Evolutionary conservation across 35 echinoderm and acorn worm species (phyloP).

Genomic region (Heliocidaris erythrogramma): DNA sequence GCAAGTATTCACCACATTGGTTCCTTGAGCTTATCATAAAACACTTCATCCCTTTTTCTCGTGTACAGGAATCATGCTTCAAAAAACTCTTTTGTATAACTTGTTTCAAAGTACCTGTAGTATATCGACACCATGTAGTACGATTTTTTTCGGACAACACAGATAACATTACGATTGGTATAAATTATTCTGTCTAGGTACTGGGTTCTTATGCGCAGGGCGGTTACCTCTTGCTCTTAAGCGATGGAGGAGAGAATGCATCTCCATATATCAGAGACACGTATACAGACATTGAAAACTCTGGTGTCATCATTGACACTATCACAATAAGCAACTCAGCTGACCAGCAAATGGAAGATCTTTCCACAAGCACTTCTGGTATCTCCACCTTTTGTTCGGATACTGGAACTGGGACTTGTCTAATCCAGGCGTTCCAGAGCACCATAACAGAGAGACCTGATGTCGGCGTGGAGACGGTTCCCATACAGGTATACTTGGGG

Average conservation of each 20-base stretch:
- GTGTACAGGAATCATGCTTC: neutral
- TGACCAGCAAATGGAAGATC: neutral
- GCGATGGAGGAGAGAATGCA: conserved; percentile 3
- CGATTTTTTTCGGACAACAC: neutral
- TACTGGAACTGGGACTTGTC: conserved; percentile 12
- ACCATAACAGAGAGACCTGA: conserved; percentile 5
- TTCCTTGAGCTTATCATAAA: neutral
- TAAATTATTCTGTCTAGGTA: neutral
- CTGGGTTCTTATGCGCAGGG: conserved; percentile 1
- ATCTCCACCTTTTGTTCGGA: neutral
- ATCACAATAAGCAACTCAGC: neutral
- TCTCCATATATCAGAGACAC: conserved; percentile 4
- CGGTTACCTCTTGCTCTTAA: conserved; percentile 5
- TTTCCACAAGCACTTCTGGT: neutral
- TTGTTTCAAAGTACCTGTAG: too few relatives aligned
- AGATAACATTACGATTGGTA: neutral
- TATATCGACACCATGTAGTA: too few relatives aligned
- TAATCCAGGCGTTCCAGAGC: conserved; percentile 37
- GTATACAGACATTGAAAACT: neutral
- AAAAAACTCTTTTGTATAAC: too few relatives aligned
- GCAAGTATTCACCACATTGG: neutral
- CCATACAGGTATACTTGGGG: conserved; percentile 12
- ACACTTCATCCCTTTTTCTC: neutral
- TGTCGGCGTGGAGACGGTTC: neutral
- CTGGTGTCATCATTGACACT: conserved; percentile 18